These are phyloP conservation scores for Noctua fimbriata DNA, from an alignment of 2,888 invertebrate species.

Conservation along the genomic window DNA sequence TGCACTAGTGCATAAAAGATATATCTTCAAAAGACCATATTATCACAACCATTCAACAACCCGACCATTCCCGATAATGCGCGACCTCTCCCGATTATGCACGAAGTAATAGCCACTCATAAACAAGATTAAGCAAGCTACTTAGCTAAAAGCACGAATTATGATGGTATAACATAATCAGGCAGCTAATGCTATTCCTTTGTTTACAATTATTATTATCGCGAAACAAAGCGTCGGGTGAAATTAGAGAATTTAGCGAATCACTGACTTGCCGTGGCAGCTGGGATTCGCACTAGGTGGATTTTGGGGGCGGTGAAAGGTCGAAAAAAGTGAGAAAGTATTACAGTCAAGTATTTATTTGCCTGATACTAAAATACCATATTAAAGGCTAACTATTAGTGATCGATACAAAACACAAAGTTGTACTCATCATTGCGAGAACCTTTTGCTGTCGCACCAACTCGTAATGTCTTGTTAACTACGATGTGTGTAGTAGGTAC, in stretches of 20 bases:
- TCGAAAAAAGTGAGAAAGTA: neutral
- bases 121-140: slow-evolving; percentile 32
- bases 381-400: neutral
- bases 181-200: slow-evolving; percentile 46
- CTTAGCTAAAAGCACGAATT: slow-evolving; percentile 53
- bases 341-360: neutral
- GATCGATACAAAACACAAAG: neutral
- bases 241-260: slow-evolving; percentile 56
- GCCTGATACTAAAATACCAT: neutral
- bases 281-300: slow-evolving; percentile 18
- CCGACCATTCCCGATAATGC: slow-evolving; percentile 19
- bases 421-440: too few species aligned
- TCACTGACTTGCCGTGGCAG: slow-evolving; percentile 39
- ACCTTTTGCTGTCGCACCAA: neutral
- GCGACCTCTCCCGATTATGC: slow-evolving; percentile 16
- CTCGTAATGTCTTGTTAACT: neutral
- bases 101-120: slow-evolving; percentile 14
- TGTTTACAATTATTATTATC: slow-evolving; percentile 58
- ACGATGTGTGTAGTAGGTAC: neutral
- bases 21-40: neutral
- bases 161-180: slow-evolving; percentile 36
- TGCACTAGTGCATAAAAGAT: neutral
- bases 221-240: slow-evolving; percentile 47
- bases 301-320: neutral
- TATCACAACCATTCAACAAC: neutral